Evolutionary conservation across 2,113 vertebrate species (phyloP), one percentile per base, ranked within the genome.

Genomic region (Chionodraco myersi): DNA sequence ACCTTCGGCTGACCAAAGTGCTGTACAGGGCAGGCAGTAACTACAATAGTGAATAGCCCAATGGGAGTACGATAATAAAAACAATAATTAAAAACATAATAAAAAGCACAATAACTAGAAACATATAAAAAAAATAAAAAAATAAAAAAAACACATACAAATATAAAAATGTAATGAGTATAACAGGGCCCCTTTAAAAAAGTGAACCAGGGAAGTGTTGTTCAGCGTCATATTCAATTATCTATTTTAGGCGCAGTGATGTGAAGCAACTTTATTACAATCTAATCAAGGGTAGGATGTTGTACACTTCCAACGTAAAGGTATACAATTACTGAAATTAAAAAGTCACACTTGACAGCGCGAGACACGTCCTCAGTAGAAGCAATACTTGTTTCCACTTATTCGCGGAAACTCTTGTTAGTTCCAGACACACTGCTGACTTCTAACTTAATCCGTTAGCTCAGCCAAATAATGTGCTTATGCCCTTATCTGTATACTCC

Each of bases 401-500:
- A 15, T 21, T 23, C 5, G 0, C 1, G 3, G 10, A 30, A 51
- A 72, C 62, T 41, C 26, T 71, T 41, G 51, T 12, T 47, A 5
- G 6, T 23, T 36, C 18, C 63, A 57, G 58, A 83, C 30, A 7
- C 58, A 2, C 6, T 48, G 54, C 51, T 62, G 57, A 57, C 53
- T 72, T 57, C 26, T 18, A 30, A 75, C 66, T 59, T 75, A 52
- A n/a, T 23, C 51, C 7, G 5, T 60, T 70, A 34, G 61, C 75
- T 64, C 71, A 59, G 18, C 47, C 71, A 21, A 61, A 77, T 75
- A 58, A 75, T 13, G 59, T 2, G 57, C 69, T 72, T 48, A 8
- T 52, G 65, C 72, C 68, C 78, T 85, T 82, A 73, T 86, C 79
- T 52, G 66, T 12, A 0, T 10, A 2, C 30, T 73, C 69, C 4